Base-by-base conservation (phyloP, 2,888 invertebrate genomes). In the Melanchra persicariae region DNA sequence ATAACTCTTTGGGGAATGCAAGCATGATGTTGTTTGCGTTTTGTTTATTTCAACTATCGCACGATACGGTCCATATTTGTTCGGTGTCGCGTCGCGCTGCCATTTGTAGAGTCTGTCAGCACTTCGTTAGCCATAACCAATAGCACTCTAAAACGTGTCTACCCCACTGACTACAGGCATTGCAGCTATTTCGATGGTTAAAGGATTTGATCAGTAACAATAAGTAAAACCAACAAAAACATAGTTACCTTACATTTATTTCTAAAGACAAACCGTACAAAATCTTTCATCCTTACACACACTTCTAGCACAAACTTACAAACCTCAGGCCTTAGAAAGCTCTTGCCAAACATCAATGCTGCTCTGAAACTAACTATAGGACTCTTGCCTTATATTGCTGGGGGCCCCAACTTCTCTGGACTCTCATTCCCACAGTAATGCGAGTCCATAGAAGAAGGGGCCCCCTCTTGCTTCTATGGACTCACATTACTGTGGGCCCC, bases 181-280 rank as follows among this genome's bases (percentile, higher is more conserved):
- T 15, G 17, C 12, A 45, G 45, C 19, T 6, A 45, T 45, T 19
- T 17, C 7, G 45, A 45, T 45, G 19, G 19, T 2, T 5, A 45
- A 45, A 45, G 45, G 8, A 7, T 45, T 17, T 43, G 43, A 45
- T 7, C 8, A 45, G 45, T 19, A 43, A 8, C 15, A 10, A 54
- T 19, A 54, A 54, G 37, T 69, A 72, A 84, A 81, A 73, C 6
- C 68, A 62, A 77, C 72, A 77, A 63, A 73, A 81, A 82, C 68
- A 72, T 75, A 45, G 66, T 75, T 79, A 68, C 55, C 71, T 84
- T 70, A 81, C 65, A 75, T 89, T 87, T 87, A 87, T 86, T 89
- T 64, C 72, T 73, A 77, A 72, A 78, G 74, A 82, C 70, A 83
- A 83, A 75, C 70, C 74, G 70, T 88, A 87, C 74, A 88, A 88